Percentiles rank a stretch among this genome's conserved stretches.
Evolutionary conservation across 1,140 invertebrate species (phyloP).

Genomic region (Leptinotarsa undecemlineata): DNA sequence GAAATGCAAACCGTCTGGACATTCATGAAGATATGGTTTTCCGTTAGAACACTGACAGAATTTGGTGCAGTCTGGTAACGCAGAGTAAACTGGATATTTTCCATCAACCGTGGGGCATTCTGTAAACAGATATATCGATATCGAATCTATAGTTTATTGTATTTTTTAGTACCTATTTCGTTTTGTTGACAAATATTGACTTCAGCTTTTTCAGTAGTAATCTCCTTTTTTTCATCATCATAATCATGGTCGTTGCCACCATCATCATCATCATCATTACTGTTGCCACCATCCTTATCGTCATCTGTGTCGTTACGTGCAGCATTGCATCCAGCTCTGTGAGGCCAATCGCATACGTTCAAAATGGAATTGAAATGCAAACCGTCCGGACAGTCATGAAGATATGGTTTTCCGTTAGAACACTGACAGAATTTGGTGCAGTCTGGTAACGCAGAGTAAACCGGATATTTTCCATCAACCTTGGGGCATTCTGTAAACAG

Average conservation of each 20-base stretch:
- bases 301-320: not conserved
- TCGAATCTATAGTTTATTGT: not conserved
- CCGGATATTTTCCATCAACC: slow-evolving; percentile 33
- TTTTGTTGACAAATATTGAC: not conserved
- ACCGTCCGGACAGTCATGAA: slow-evolving; percentile 50
- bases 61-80: slow-evolving; percentile 58
- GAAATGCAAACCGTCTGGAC: slow-evolving; percentile 52
- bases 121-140: not conserved
- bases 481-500: slow-evolving; percentile 30
- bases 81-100: slow-evolving; percentile 53
- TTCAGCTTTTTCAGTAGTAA: not conserved
- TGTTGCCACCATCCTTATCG: not conserved
- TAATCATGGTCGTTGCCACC: not conserved
- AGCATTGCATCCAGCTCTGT: slow-evolving; percentile 24
- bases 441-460: slow-evolving; percentile 46
- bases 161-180: not conserved
- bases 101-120: slow-evolving; percentile 29
- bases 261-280: not conserved
- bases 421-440: slow-evolving; percentile 66
- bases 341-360: slow-evolving; percentile 61
- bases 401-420: slow-evolving; percentile 56
- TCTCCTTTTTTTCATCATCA: too few relatives aligned
- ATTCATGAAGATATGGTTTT: slow-evolving; percentile 51
- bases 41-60: slow-evolving; percentile 63
- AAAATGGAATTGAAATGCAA: slow-evolving; percentile 60